Evolutionary conservation across 2,113 vertebrate species (phyloP), one percentile per base, ranked within the genome.

Genomic region (Camelus dromedarius): DNA sequence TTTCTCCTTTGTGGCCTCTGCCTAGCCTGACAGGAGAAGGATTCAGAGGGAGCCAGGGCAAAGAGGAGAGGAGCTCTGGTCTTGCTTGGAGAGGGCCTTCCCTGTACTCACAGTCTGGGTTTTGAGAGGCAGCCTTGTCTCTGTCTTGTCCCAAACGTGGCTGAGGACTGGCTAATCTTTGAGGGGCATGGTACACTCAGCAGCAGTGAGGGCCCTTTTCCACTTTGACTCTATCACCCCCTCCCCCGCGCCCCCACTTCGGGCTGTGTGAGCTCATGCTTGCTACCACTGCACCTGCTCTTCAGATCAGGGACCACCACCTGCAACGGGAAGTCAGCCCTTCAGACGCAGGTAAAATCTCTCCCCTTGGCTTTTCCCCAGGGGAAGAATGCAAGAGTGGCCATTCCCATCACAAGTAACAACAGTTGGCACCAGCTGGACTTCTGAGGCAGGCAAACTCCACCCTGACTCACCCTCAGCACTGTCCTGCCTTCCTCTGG

Each of bases 31-130:
- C 6, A 54, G 77, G n/a, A 24, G 46, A n/a, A 3, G 8, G 8
- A 19, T 0, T 1, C 32, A 56, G 48, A 72, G 1, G 6, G 46
- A 8, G 0, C 42, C 62, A 72, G 26, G 46, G 10, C n/a, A 3
- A 42, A 42, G 38, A 52, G 32, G 20, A 52, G 32, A 30, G 56
- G 66, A 13, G 3, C 73, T 24, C 6, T 6, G 48, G 66, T 24
- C 56, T 69, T n/a, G 35, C 18, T 72, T 64, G 35, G 38, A 42
- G 7, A 50, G 32, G 42, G 22, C 13, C 28, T 84, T 64, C 30
- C 48, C 84, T 56, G 38, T 2, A 66, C n/a, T 16, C 13, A 48
- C 46, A 73, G 3, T 4, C 72, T 72, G 70, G 79, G 62, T 5
- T 1, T 26, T 80, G 10, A 35, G 38, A 8, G 38, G 54, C 56